These are phyloP conservation scores for Arion vulgaris DNA, from an alignment of 1,140 invertebrate genomes.

Conservation along the genomic window DNA sequence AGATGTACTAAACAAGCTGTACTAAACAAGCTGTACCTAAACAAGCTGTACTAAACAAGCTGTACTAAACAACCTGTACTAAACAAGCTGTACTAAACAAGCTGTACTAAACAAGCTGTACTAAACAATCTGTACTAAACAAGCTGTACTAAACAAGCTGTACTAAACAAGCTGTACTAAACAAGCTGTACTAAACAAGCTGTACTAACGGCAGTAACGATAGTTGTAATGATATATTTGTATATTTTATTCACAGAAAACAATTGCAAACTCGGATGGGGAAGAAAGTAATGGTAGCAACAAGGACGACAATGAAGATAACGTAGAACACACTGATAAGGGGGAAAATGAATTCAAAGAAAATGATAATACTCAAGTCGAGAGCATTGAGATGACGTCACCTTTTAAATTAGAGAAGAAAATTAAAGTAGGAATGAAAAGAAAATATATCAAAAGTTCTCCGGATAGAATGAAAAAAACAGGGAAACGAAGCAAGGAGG, in stretches of 20 bases:
- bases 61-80: too few relatives aligned
- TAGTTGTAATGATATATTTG: too few relatives aligned
- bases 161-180: too few relatives aligned
- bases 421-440: neutral
- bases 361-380: neutral
- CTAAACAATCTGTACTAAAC: too few relatives aligned
- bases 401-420: constrained; percentile 23
- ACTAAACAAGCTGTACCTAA: too few relatives aligned
- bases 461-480: constrained; percentile 26
- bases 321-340: neutral
- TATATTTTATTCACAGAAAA: neutral
- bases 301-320: neutral
- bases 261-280: neutral
- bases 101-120: too few relatives aligned
- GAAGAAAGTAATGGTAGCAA: constrained; percentile 5
- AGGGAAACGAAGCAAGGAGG: constrained; percentile 27
- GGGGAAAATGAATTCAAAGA: neutral
- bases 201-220: too few relatives aligned
- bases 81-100: too few relatives aligned
- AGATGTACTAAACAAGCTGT: too few relatives aligned
- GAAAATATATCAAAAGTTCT: neutral
- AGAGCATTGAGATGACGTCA: neutral
- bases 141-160: too few relatives aligned
- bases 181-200: too few relatives aligned
- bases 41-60: too few relatives aligned